A percentile compares a stretch with the other conserved stretches of the same genome.
These are phyloP conservation scores for Hydrophis major DNA, from an alignment of 2,797 vertebrate genomes.

Conservation along the genomic window DNA sequence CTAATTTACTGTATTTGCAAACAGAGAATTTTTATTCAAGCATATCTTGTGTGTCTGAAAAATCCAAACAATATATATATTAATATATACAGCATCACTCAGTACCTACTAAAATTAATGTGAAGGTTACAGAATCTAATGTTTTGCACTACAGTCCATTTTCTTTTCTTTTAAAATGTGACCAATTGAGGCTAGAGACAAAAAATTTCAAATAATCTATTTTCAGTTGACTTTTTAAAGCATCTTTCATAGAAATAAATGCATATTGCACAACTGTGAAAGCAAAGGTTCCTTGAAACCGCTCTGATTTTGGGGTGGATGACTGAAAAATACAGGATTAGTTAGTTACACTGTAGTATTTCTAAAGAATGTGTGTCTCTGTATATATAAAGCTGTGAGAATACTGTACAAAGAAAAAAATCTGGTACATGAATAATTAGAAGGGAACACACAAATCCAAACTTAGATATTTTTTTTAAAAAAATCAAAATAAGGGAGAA, in stretches of 20 bases:
- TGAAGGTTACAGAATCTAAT: slow-evolving; percentile 88
- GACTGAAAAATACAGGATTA: slow-evolving; percentile 73
- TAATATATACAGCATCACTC: slow-evolving; percentile 95
- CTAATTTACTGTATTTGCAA: slow-evolving; percentile 86
- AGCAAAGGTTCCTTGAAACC: slow-evolving; percentile 88
- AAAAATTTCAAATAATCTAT: slow-evolving; percentile 79
- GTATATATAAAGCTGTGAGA: slow-evolving; percentile 73
- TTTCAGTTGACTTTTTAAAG: slow-evolving; percentile 87
- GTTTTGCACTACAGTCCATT: slow-evolving; percentile 84
- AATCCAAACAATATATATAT: slow-evolving; percentile 88
- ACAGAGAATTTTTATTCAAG: slow-evolving; percentile 82
- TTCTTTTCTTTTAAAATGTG: slow-evolving; percentile 64
- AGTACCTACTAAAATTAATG: slow-evolving; percentile 99
- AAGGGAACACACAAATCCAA: slow-evolving; percentile 75
- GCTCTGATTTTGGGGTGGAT: slow-evolving; percentile 74
- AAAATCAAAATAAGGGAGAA: slow-evolving; percentile 63
- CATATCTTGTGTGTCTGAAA: slow-evolving; percentile 91
- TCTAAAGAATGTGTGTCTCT: slow-evolving; percentile 64
- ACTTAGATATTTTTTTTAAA: slow-evolving; percentile 57
- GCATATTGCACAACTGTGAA: slow-evolving; percentile 98
- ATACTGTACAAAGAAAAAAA: slow-evolving; percentile 69
- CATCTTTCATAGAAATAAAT: slow-evolving; percentile 86
- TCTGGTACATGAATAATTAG: slow-evolving; percentile 78
- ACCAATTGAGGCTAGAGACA: slow-evolving; percentile 77
- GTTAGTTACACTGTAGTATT: slow-evolving; percentile 71